phyloP scores from a whole-genome alignment of 2,888 invertebrate species.

The Sinohyriopsis cumingii region DNA sequence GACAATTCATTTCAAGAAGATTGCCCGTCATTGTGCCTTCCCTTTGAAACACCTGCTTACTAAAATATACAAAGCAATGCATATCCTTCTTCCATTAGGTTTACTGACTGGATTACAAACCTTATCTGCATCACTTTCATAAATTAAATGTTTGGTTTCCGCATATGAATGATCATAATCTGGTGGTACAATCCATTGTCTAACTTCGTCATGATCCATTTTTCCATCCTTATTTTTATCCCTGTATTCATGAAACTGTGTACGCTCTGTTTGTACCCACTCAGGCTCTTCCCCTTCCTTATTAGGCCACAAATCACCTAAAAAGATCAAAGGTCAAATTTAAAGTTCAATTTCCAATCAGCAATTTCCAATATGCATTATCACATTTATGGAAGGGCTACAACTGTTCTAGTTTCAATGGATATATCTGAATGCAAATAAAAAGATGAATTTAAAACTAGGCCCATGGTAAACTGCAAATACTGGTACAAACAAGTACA shows the following conservation, averaged over 20 bases:
- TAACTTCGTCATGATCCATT: constrained; percentile 89
- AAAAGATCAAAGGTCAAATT: constrained; percentile 45
- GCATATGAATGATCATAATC: constrained; percentile 98
- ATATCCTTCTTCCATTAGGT: constrained; percentile 1
- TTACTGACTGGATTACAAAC: constrained; percentile 54
- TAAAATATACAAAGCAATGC: constrained; percentile 5
- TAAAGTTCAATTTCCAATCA: background rate
- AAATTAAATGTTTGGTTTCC: constrained; percentile 94
- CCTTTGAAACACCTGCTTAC: background rate
- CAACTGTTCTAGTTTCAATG: no score
- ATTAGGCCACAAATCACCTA: constrained; percentile 88
- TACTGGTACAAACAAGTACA: no score
- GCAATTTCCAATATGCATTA: constrained; percentile 4
- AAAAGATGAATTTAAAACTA: no score
- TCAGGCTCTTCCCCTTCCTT: constrained; percentile 80
- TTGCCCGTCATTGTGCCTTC: no score
- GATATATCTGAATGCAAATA: no score
- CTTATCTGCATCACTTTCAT: constrained; percentile 92
- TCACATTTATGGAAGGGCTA: constrained; percentile 1
- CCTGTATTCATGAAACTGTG: constrained; percentile 88
- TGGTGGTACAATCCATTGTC: constrained; percentile 90
- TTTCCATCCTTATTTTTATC: constrained; percentile 88
- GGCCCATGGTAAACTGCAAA: no score
- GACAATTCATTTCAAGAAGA: no score
- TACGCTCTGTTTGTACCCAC: constrained; percentile 95